phyloP scores from a whole-genome alignment of 1,140 invertebrate genomes.

The Pachypsylla venusta region DNA sequence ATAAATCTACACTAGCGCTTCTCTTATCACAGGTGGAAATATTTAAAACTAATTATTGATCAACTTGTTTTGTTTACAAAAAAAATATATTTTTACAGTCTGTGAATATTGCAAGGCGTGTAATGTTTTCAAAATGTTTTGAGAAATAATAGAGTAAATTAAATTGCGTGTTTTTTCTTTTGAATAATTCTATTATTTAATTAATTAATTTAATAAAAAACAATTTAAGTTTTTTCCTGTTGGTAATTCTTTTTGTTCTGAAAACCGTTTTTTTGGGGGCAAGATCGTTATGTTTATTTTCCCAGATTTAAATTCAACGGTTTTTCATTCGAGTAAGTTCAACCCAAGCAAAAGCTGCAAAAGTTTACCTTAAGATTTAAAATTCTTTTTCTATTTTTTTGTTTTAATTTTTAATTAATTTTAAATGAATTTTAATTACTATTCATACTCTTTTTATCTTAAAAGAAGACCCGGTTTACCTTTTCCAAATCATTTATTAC shows the following conservation, averaged over 20 bases:
- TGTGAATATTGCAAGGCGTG: neutral
- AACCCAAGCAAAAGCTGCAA: neutral
- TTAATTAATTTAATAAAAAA: no score
- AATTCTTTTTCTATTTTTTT: neutral
- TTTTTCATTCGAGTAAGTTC: slow-evolving; percentile 2
- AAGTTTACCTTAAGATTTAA: neutral
- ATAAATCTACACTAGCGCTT: neutral
- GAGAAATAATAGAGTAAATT: no score
- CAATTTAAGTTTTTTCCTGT: no score
- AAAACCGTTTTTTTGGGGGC: no score
- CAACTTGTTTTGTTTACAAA: slow-evolving; percentile 1
- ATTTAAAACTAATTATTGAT: slow-evolving; percentile 4
- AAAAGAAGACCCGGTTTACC: slow-evolving; percentile 1
- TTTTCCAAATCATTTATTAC: neutral
- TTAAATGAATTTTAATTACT: neutral
- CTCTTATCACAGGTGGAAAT: slow-evolving; percentile 7
- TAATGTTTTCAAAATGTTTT: neutral
- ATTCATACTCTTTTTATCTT: neutral
- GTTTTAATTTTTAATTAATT: neutral
- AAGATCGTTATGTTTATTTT: slow-evolving; percentile 5
- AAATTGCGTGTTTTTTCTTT: no score
- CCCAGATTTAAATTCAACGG: neutral
- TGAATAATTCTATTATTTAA: no score
- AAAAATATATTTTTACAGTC: neutral
- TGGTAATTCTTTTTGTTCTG: no score